Evolutionary conservation across 1,140 invertebrate species (phyloP).

Genomic region (Drosophila lowei): DNA sequence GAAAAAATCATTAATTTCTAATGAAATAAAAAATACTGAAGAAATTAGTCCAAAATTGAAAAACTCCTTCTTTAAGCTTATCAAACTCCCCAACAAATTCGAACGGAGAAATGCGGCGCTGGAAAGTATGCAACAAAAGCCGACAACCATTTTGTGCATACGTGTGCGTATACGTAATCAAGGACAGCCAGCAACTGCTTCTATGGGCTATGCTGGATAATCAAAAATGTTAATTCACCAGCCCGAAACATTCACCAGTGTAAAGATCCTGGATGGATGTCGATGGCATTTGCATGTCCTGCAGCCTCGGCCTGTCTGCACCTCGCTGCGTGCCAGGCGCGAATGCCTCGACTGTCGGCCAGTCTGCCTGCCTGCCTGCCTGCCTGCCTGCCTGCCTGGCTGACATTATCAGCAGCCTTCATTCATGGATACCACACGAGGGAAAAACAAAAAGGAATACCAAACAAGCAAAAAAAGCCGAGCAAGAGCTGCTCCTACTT

Average conservation of each 20-base stretch:
- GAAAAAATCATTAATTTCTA: too few relatives aligned
- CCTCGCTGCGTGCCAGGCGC: slow-evolving; percentile 46
- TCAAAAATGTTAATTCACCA: slow-evolving; percentile 51
- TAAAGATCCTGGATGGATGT: slow-evolving; percentile 45
- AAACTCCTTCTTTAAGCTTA: not conserved
- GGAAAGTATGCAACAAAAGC: slow-evolving; percentile 38
- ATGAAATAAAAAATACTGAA: too few relatives aligned
- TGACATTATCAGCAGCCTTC: slow-evolving; percentile 56
- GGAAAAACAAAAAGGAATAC: slow-evolving; percentile 3
- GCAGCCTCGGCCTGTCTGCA: slow-evolving; percentile 47
- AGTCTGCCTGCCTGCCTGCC: slow-evolving; percentile 4
- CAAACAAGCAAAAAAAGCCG: slow-evolving; percentile 19
- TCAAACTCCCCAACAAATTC: not conserved
- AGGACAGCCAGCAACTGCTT: slow-evolving; percentile 1
- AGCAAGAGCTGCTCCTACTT: slow-evolving; percentile 36
- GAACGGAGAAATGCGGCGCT: slow-evolving; percentile 16
- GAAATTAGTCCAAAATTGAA: too few relatives aligned
- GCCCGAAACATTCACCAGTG: slow-evolving; percentile 5
- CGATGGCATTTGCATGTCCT: slow-evolving; percentile 14
- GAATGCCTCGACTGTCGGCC: slow-evolving; percentile 28
- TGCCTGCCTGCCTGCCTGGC: not conserved
- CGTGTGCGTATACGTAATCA: slow-evolving; percentile 34
- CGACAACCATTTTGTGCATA: slow-evolving; percentile 13
- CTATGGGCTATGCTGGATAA: slow-evolving; percentile 17
- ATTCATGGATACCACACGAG: slow-evolving; percentile 75